Conservation (phyloP, 2,113 vertebrate genomes). For the Serinus canaria region DNA sequence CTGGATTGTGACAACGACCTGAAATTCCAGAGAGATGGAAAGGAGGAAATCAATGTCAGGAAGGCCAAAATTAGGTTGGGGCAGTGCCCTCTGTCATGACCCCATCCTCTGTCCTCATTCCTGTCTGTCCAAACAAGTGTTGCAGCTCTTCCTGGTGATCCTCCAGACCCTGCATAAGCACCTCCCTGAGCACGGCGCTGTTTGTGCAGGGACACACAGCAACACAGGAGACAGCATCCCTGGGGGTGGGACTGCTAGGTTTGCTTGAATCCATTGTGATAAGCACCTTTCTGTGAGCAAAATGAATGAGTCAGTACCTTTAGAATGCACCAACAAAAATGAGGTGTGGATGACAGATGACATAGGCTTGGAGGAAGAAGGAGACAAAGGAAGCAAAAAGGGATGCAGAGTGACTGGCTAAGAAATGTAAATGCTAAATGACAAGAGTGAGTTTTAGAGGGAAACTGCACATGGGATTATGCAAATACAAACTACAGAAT, state of each 20-base stretch:
- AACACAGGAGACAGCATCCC: neutral
- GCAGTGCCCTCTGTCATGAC: neutral
- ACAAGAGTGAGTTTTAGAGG: neutral
- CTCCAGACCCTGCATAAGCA: neutral
- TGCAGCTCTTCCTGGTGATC: neutral
- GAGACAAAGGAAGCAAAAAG: neutral
- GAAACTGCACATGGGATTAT: neutral
- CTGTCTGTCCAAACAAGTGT: accelerated
- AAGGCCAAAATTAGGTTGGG: neutral
- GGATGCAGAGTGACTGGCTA: neutral
- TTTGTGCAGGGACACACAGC: neutral
- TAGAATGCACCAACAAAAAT: neutral
- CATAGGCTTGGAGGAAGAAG: neutral
- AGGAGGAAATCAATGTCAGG: neutral
- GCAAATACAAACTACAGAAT: neutral
- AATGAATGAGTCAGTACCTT: neutral
- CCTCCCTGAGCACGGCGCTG: accelerated
- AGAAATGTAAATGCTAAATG: neutral
- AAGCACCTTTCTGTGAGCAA: neutral
- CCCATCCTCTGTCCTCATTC: neutral
- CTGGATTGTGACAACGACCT: neutral
- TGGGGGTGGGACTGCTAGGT: neutral
- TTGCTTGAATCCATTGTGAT: neutral
- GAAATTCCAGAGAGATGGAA: neutral
- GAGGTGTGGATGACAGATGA: neutral